Base-by-base conservation (phyloP, 2,888 invertebrate genomes). In the Elegia similella region DNA sequence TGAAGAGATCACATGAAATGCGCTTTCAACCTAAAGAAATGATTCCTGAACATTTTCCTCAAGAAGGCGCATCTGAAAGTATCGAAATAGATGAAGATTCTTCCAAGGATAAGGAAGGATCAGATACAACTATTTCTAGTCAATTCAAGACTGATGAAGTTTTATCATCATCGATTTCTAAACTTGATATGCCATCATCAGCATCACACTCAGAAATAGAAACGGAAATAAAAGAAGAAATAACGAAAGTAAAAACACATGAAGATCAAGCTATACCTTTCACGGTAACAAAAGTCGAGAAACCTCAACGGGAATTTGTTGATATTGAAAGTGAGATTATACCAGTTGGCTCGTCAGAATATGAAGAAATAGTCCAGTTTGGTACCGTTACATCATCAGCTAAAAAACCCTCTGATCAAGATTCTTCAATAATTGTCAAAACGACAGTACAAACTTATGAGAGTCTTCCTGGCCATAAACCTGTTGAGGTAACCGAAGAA, bases 1-100 rank as follows among this genome's bases (percentile, higher is more conserved):
- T 97, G 97, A 97, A 97, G 78, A 92, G 97, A 60, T 97, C 97
- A 0, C 95, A 96, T 68, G 97, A 97, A 90, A 97, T 97, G 97
- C 95, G 96, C 60, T 97, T 97, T 77, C 95, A 94, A 68, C 95
- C 96, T 3, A 92, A 91, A 62, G 87, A 93, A 47, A 84, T 93
- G 71, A 81, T 92, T 42, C 88, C 88, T 6, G 93, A 93, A 61
- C 81, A 84, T 71, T 91, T 91, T 59, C 88, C 85, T 16, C 59
- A 75, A n/a, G 84, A 87, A 69, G 79, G 81, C 44, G 68, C 81
- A 32, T 79, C 90, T 17, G 92, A 90, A 62, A 90, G 86, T 64
- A 78, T 83, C 52, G 91, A 92, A 59, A 61, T 84, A 52, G 89
- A 89, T 55, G 87, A 89, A 50, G 84, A 88, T 62, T 88, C 86